These are phyloP conservation scores for Murina feae DNA, from an alignment of 2,113 vertebrate species.

Conservation along the genomic window DNA sequence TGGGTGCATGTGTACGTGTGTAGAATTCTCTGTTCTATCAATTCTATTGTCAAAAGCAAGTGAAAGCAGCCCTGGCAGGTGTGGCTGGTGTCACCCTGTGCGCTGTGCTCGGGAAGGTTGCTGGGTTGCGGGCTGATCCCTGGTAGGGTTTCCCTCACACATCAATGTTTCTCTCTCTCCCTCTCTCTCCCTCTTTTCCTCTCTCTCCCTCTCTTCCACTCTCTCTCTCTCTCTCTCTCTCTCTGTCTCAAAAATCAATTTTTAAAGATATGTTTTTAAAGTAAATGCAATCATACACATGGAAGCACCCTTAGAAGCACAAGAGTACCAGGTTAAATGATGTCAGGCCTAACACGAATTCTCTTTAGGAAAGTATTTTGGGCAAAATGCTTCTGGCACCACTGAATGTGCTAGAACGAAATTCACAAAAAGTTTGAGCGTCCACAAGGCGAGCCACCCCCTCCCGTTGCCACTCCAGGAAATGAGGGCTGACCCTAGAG, in stretches of 20 bases:
- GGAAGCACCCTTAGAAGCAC: not conserved
- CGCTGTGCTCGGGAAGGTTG: not conserved
- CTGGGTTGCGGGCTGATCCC: not conserved
- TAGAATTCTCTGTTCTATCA: not conserved
- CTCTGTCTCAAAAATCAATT: not conserved
- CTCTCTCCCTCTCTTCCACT: not conserved
- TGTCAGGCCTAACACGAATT: not conserved
- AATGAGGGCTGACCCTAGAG: not conserved
- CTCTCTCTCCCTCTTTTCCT: not conserved
- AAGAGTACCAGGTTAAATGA: not conserved
- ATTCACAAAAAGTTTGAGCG: not conserved
- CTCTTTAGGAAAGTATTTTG: constrained; percentile 4
- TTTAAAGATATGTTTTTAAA: no score
- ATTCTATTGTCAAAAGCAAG: not conserved
- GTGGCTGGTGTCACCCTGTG: not conserved
- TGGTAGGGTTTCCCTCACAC: not conserved
- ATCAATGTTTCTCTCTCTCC: not conserved
- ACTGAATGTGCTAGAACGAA: not conserved
- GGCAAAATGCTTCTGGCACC: not conserved
- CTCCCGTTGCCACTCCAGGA: not conserved
- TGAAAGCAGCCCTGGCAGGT: not conserved
- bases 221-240: not conserved
- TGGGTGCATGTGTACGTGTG: not conserved
- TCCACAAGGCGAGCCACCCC: not conserved
- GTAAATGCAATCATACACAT: not conserved